Base-by-base conservation (phyloP, 2,113 vertebrate genomes). In the Setophaga kirtlandii region DNA sequence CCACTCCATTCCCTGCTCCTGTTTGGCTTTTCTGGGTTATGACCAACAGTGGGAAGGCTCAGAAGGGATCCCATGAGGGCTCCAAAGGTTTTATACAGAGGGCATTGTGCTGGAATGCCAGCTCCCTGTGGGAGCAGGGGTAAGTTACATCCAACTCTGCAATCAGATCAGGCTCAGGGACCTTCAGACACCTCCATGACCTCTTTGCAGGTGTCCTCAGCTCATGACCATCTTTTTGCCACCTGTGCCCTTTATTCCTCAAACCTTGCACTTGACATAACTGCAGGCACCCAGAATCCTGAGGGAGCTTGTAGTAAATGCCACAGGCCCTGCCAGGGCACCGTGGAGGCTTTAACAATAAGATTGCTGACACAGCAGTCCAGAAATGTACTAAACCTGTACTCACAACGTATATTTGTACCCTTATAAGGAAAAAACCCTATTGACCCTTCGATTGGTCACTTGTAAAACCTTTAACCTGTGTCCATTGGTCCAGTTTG, bases 1-100 rank as follows among this genome's bases (percentile, higher is more conserved):
- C 33, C 12, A 6, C 33, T 15, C 41, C 27, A 24, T 5, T 15
- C 25, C 18, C 25, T 0, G 1, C 0, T 3, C 35, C 37, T 5
- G n/a, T 5, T 28, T 3, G 15, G 25, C 27, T n/a, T 39, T 7
- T n/a, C 67, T 23, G 10, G 35, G 24, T 56, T 5, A 3, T 4
- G 33, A 46, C 5, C 31, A 13, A 6, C 0, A 19, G 31, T 10
- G 58, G 28, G 50, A 50, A 59, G 27, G 65, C 64, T 44, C 64
- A 82, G 60, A 25, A 49, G 75, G 28, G 18, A 47, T 16, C 23
- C 11, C 0, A 1, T 0, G 37, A 62, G 56, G 14, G 22, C 17
- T 15, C 27, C 31, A 23, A 21, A 41, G 49, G 21, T 24, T 55
- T 75, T 21, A 7, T 3, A 28, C 3, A 4, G 18, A 49, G 1